phyloP scores from a whole-genome alignment of 2,113 vertebrate species.

The Perognathus longimembris region DNA sequence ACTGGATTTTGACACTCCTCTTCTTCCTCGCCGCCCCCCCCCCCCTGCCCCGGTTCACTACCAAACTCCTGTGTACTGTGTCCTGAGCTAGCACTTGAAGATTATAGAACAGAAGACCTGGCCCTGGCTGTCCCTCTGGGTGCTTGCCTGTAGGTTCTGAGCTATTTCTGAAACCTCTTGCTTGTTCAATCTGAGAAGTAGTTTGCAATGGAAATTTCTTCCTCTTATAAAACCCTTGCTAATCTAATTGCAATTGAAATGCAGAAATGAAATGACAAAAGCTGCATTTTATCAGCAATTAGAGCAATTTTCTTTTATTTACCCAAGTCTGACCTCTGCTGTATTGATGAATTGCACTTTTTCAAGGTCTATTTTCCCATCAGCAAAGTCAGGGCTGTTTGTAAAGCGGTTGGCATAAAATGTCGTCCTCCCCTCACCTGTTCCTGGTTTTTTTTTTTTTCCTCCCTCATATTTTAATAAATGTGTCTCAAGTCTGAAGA shows the following conservation, averaged over 20 bases:
- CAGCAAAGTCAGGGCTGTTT: conserved; percentile 79
- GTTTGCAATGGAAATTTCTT: conserved; percentile 81
- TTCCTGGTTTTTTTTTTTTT: neutral
- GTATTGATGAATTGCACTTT: conserved; percentile 84
- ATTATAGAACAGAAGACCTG: conserved; percentile 52
- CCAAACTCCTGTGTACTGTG: neutral
- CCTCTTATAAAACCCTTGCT: conserved; percentile 78
- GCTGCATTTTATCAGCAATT: conserved; percentile 83
- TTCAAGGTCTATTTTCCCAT: conserved; percentile 83
- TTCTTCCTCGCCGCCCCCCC: accelerated
- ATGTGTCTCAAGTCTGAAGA: conserved; percentile 56
- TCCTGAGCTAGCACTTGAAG: neutral
- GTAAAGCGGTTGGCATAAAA: conserved; percentile 72
- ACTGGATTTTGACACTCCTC: neutral
- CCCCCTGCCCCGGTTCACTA: too few relatives aligned
- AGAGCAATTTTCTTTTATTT: conserved; percentile 84
- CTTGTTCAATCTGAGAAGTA: conserved; percentile 75
- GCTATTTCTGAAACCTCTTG: conserved; percentile 79
- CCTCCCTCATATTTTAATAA: conserved; percentile 51
- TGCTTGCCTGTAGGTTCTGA: conserved; percentile 69
- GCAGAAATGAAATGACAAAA: conserved; percentile 83
- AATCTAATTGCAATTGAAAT: conserved; percentile 84
- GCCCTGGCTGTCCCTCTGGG: conserved; percentile 67
- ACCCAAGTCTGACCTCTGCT: conserved; percentile 83
- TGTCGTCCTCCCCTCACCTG: conserved; percentile 39